phyloP scores from a whole-genome alignment of 2,888 invertebrate genomes.

The Euplexia lucipara region DNA sequence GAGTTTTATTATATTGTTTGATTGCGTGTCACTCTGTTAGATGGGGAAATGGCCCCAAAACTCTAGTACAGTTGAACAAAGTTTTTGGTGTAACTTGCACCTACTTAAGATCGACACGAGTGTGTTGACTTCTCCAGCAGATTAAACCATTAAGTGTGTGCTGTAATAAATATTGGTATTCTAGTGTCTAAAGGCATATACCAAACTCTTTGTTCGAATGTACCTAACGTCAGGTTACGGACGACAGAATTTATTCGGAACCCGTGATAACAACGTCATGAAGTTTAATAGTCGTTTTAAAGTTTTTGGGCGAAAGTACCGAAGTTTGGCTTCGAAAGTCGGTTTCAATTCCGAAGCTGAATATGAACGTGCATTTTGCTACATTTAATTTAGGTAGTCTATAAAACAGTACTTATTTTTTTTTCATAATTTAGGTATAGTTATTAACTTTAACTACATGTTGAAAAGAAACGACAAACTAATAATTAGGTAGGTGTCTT shows the following conservation, averaged over 20 bases:
- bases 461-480: too few species aligned
- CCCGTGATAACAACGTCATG: conserved; percentile 66
- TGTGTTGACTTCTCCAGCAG: background rate
- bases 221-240: conserved; percentile 81
- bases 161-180: rapidly evolving
- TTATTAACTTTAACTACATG: too few species aligned
- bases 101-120: too few species aligned
- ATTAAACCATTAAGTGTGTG: background rate
- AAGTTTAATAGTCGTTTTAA: conserved; percentile 83
- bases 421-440: too few species aligned
- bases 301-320: conserved; percentile 70
- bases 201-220: background rate
- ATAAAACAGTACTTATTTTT: too few species aligned
- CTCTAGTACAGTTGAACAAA: conserved; percentile 62
- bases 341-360: conserved; percentile 51
- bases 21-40: conserved; percentile 90
- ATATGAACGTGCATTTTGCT: conserved; percentile 35
- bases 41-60: conserved; percentile 87
- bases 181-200: background rate
- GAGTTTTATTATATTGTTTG: conserved; percentile 91
- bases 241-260: conserved; percentile 88
- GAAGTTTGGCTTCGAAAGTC: conserved; percentile 45
- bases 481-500: too few species aligned
- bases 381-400: background rate
- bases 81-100: background rate